Base-by-base conservation (phyloP, 2,888 invertebrate genomes). In the Apotomis betuletana region DNA sequence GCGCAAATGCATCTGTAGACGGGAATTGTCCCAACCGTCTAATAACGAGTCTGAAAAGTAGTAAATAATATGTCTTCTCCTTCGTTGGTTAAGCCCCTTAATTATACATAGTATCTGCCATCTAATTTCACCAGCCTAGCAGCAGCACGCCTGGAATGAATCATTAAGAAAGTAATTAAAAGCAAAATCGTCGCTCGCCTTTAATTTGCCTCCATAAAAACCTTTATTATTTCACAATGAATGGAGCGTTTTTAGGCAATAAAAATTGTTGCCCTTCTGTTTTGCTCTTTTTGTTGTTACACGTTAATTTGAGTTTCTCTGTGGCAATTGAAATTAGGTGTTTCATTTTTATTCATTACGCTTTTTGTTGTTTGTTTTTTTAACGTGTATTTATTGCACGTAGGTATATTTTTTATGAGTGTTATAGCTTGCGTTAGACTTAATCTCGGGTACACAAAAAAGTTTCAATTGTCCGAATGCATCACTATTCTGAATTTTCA, bases 161-260 rank as follows among this genome's bases (percentile, higher is more conserved):
- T 85, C 80, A 84, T 85, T 83, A 82, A 77, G 81, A 78, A 82
- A 81, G 80, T 83, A 84, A 85, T 85, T 85, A 85, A 81, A 80
- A 82, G 77, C 75, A 74, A 80, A 85, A 83, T 84, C 77, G 78
- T 76, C 75, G 77, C 76, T 74, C 51, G 64, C 76, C 77, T 81
- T 82, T 83, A 81, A 82, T 84, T 82, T 75, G 74, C 74, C 74
- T 74, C 69, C 74, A 77, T 75, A 77, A 76, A 79, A 72, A 68
- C 70, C 57, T 65, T 70, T 65, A 69, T 61, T 49, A 46, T 59
- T 41, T 62, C 36, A 67, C 61, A 62, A 71, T 71, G 70, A 71
- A 61, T 67, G 64, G 61, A 44, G 27, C 57, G 61, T 61, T 67
- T 57, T 70, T 57, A 27, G 61, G 55, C 67, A 61, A 71, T 67